Base-by-base conservation (phyloP, 2,888 invertebrate species). In the Drosophila lacicola region DNA sequence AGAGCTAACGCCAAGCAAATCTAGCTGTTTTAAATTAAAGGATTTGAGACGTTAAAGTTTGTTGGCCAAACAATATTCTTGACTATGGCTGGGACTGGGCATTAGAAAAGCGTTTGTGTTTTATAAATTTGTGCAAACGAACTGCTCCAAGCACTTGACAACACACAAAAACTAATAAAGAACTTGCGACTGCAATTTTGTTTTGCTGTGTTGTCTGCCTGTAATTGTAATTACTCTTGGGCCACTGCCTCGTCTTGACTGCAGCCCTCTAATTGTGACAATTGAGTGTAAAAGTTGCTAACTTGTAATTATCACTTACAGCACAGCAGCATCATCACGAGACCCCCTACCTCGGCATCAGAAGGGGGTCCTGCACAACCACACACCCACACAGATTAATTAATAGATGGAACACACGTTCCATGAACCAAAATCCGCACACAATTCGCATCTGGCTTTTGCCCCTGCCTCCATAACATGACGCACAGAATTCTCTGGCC, bases 261-360 rank as follows among this genome's bases (percentile, higher is more conserved):
- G 51, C 63, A 19, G 76, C 80, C 76, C 77, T 82, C 70, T 73
- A 84, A 86, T 87, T 78, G 77, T 63, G 63, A 74, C 78, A 80
- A 80, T 80, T 83, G 83, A 83, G 78, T 87, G 86, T 77, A 74
- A 82, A 88, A 85, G 88, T 82, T 80, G 69, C 70, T 86, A 85
- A 85, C 86, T 82, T 86, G 88, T 88, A 86, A 86, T 86, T 84
- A 88, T 86, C 84, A 74, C 87, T 87, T 83, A 83, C 84, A 83
- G 63, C 73, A 73, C 63, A 64, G 29, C 58, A 71, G 60, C 69
- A 33, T 34, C 51, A 56, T 25, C 21, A 39, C 17, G 17, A 17
- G 8, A 8, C 29, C 29, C 13, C 37, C 25, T 21, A 39, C 17
- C 34, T 33, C 60, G 54, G 45, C 55, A 49, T 37, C 63, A 46